Evolutionary conservation across 1,140 invertebrate species (phyloP), one percentile per base, ranked within the genome.

Genomic region (Tetranychus urticae): DNA sequence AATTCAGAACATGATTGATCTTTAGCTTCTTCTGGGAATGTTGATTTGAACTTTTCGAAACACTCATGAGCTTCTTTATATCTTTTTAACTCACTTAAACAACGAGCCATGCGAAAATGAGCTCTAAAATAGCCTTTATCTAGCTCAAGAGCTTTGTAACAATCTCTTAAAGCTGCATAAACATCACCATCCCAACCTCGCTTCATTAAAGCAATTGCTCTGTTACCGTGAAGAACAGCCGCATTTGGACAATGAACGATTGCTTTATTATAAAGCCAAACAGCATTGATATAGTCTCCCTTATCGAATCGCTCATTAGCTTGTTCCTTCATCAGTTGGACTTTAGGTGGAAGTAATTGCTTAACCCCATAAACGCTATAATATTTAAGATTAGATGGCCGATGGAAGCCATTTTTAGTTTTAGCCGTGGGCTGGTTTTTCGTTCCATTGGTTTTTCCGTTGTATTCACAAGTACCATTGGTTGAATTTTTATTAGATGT

Each of bases 131-230:
- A 84, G 64, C 79, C 74, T 1, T 82, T 78, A 75, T 93, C 86
- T 23, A 90, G 69, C 33, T 80, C 73, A 62, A 93, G 74, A 0
- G 88, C 85, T 47, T 73, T 78, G 69, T 87, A 80, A 72, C 88
- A 93, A 75, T 97, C 91, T 59, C 82, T 76, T 45, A 94, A 76
- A 6, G 90, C 90, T 35, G 83, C 84, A 75, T 96, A 97, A 37
- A 82, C 75, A 73, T 97, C 92, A 61, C 59, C 61, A 36, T 76
- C 86, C 88, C 89, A 93, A 66, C 79, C 80, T 61, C 90, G 76
- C 66, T 88, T 83, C 80, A 91, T 86, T 62, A 83, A 82, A 36
- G 87, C 85, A 35, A 85, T 85, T 57, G 88, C 89, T 66, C 89
- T 76, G 72, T 90, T 91, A 23, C 84, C 82, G 74, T 85, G 88